Base-by-base conservation (phyloP, 35 echinoderm and acorn worm genomes). In the Apostichopus parvimensis region DNA sequence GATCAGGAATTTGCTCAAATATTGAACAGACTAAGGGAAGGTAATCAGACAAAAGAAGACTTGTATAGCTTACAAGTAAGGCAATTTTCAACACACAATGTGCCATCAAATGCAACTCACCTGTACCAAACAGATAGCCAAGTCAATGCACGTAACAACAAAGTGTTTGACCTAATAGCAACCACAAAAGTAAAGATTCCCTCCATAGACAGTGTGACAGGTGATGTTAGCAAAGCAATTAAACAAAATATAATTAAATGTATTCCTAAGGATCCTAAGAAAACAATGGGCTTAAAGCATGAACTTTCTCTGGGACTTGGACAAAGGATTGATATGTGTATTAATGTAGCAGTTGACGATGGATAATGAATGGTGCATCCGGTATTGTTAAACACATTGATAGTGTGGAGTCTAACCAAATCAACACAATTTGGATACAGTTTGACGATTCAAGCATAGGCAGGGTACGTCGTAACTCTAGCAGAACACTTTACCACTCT, bases 1-100 rank as follows among this genome's bases (percentile, higher is more conserved):
- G 92, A 94, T 28, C 75, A 90, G 26, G 17, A 9, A 14, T 94
- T 81, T 90, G 92, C 92, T 53, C 4, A 94, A 21, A 13, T 94
- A 15, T 59, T 94, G 26, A 80, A 90, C 70, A 54, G 92, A 25
- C 34, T 94, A 6, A 20, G 92, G 18, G 87, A 90, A 82, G 92
- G 87, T 52, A 94, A 90, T 22, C 87, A 90, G 4, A 82, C 87
- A 53, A 14, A 90, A 52, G 11, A 79, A 28, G 86, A 94, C 58
- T 64, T 90, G 18, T 0, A 8, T 65, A 9, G 7, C 8, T 65
- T 65, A 65, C 61, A 65, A 14, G 8, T 5, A 88, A 61, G 54
- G 62, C 9, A 88, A 14, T 13, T 18, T 15, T 17, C 20, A 62
- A 9, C 11, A 6, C 18, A 60, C 9, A 57, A 61, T 12, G n/a